These are phyloP conservation scores for Platyrinchus mystaceus DNA, from an alignment of 2,797 vertebrate genomes.

Conservation along the genomic window DNA sequence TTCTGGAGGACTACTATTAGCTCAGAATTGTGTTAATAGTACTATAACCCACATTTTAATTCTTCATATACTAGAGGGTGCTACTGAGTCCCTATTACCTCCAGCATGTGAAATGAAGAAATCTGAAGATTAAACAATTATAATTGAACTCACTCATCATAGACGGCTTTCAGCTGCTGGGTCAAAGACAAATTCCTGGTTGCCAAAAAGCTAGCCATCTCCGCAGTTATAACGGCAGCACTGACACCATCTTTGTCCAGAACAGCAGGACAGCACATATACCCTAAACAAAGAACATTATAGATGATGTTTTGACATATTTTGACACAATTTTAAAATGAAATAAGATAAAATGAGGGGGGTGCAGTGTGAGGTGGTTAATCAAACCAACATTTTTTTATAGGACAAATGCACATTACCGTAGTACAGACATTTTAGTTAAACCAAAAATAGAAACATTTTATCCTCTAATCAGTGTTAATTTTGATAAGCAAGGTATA, in stretches of 20 bases:
- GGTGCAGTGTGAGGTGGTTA: fast-evolving
- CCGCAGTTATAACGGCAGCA: constrained; percentile 91
- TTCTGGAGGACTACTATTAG: neutral
- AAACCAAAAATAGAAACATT: neutral
- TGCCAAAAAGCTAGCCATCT: constrained; percentile 88
- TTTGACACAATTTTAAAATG: neutral
- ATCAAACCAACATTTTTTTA: neutral
- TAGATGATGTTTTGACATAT: neutral
- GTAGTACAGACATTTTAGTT: neutral
- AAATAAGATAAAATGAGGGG: neutral
- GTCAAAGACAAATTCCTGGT: constrained; percentile 84
- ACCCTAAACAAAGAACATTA: constrained; percentile 78
- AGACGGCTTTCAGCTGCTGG: constrained; percentile 88
- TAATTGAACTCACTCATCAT: constrained; percentile 85
- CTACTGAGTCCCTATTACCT: neutral
- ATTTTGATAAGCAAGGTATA: neutral
- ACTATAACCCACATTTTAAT: neutral
- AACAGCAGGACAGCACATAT: constrained; percentile 95
- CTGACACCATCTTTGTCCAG: constrained; percentile 98
- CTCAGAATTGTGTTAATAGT: neutral
- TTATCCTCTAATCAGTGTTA: neutral
- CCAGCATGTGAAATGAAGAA: neutral
- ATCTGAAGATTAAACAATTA: neutral
- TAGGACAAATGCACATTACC: neutral
- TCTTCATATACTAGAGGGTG: neutral